Percentiles rank a stretch among this genome's conserved stretches.
Conservation (phyloP, 2,113 vertebrate species). For the Lasiurus borealis region DNA sequence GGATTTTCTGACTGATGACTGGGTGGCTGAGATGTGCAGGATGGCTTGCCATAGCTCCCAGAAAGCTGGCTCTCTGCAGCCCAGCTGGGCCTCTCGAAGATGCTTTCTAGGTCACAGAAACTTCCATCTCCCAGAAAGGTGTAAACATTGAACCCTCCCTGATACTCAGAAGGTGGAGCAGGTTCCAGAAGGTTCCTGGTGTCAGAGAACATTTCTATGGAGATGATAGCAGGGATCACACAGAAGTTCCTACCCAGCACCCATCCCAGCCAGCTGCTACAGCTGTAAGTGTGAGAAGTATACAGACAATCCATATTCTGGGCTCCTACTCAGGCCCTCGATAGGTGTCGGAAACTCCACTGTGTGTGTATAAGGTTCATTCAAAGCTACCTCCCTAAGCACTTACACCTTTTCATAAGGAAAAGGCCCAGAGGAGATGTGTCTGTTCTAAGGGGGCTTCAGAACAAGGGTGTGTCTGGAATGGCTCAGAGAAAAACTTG, state of each 20-base stretch:
- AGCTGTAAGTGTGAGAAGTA: rapidly evolving
- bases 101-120: background rate
- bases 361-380: background rate
- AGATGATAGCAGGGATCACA: background rate
- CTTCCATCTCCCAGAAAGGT: background rate
- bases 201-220: background rate
- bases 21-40: background rate
- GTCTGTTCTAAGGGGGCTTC: too few species aligned
- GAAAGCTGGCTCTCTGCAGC: background rate
- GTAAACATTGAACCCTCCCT: background rate
- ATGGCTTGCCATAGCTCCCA: background rate
- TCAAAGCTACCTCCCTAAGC: background rate
- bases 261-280: background rate
- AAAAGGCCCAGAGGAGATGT: background rate
- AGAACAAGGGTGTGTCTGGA: background rate
- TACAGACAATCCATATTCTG: too few species aligned
- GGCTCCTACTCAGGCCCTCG: background rate
- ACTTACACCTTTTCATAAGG: background rate
- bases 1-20: background rate
- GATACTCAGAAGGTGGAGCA: background rate
- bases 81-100: background rate
- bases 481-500: background rate
- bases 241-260: background rate
- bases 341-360: background rate
- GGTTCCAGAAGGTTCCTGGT: background rate